Evolutionary conservation across 1,140 invertebrate species (phyloP).

Genomic region (Drosophila kanapiae): DNA sequence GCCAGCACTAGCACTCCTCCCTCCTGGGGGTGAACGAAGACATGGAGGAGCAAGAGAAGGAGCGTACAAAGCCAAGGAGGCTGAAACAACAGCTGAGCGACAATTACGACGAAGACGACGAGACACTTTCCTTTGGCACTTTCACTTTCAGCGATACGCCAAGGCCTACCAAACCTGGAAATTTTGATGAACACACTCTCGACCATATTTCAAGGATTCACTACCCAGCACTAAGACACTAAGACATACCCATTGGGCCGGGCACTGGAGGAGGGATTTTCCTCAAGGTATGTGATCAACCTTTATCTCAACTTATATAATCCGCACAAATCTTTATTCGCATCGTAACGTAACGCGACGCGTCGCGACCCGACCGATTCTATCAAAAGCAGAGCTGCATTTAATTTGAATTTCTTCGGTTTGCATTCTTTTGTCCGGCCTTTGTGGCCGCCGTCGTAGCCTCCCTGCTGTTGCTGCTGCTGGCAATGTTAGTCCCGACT

Average conservation of each 20-base stretch:
- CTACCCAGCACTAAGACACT: constrained; percentile 1
- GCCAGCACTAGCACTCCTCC: constrained; percentile 14
- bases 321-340: constrained; percentile 17
- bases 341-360: constrained; percentile 10
- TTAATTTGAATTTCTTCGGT: constrained; percentile 73
- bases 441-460: constrained; percentile 53
- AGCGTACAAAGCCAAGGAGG: constrained; percentile 8
- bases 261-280: constrained; percentile 24
- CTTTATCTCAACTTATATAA: constrained; percentile 62
- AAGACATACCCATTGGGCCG: constrained; percentile 11
- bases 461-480: constrained; percentile 25
- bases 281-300: constrained; percentile 24
- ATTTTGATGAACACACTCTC: constrained; percentile 16
- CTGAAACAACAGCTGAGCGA: constrained; percentile 17
- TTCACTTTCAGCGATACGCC: constrained; percentile 40
- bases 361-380: constrained; percentile 65
- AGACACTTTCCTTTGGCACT: constrained; percentile 55
- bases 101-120: constrained; percentile 58
- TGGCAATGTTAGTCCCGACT: constrained; percentile 17
- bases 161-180: constrained; percentile 26
- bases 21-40: constrained; percentile 1
- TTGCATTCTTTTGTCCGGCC: constrained; percentile 76
- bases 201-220: constrained; percentile 30
- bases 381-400: constrained; percentile 78
- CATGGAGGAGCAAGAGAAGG: constrained; percentile 7